Conservation (phyloP, 2,113 vertebrate genomes). For the Oreotrochilus melanogaster region DNA sequence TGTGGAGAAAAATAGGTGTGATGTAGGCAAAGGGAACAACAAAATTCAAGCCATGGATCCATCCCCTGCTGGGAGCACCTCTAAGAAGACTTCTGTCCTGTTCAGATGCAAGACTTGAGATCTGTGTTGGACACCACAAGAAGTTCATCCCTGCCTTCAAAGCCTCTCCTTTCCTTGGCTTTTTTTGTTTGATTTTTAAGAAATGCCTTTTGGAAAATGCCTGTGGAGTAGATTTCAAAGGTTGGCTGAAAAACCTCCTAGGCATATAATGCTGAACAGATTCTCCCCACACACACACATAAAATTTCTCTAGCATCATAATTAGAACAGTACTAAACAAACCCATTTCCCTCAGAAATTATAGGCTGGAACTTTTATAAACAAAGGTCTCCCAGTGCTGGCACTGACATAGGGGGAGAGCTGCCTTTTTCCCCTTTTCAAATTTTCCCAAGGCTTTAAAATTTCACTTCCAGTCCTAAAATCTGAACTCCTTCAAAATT, state of each 20-base stretch:
- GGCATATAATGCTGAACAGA: background rate
- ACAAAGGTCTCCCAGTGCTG: background rate
- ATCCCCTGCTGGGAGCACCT: rapidly evolving
- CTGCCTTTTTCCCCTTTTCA: background rate
- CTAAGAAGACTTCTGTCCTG: background rate
- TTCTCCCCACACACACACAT: background rate
- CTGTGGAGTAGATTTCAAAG: background rate
- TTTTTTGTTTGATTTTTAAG: background rate
- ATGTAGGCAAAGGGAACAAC: background rate
- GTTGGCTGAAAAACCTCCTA: background rate
- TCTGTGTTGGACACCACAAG: background rate
- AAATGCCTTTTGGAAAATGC: background rate
- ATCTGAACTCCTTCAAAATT: background rate
- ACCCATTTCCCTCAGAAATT: background rate
- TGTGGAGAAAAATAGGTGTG: background rate
- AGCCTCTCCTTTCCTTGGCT: background rate
- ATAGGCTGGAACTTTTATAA: background rate
- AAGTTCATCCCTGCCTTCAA: background rate
- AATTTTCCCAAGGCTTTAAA: background rate
- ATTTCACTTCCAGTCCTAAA: background rate
- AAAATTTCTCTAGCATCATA: background rate
- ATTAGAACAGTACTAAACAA: background rate
- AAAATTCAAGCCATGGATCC: background rate
- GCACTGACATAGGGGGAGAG: background rate
- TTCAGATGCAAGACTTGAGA: rapidly evolving